Evolutionary conservation across 2,113 vertebrate species (phyloP).

Genomic region (Orthochromis indermauri): DNA sequence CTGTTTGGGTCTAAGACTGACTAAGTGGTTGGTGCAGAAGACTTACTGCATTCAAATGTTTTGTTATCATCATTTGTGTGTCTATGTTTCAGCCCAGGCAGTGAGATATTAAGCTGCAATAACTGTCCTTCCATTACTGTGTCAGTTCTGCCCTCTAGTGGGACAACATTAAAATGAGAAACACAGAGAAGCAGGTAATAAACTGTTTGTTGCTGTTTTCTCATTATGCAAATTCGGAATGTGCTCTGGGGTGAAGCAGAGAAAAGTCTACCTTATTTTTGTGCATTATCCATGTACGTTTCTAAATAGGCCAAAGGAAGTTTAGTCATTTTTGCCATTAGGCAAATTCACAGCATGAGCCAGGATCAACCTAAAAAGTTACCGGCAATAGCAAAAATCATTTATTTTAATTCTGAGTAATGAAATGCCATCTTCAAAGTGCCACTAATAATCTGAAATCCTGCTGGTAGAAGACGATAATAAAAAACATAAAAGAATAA

Average conservation of each 20-base stretch:
- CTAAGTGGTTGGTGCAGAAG: background rate
- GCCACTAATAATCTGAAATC: background rate
- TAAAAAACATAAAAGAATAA: background rate
- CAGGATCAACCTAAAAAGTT: background rate
- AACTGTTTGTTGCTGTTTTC: background rate
- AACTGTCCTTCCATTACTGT: background rate
- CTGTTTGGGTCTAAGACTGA: background rate
- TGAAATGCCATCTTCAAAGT: background rate
- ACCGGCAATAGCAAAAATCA: background rate
- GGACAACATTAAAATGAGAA: background rate
- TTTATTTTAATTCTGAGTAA: background rate
- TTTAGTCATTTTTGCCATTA: background rate
- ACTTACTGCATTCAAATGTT: background rate
- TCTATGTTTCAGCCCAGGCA: background rate
- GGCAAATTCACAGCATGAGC: background rate
- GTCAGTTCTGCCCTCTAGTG: slow-evolving; percentile 50
- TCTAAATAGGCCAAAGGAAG: background rate
- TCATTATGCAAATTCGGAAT: background rate
- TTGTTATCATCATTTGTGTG: background rate
- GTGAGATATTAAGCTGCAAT: background rate
- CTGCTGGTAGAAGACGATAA: background rate
- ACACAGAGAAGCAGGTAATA: background rate
- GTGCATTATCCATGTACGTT: background rate
- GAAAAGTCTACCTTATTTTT: background rate
- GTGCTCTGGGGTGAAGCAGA: background rate